Percentiles rank a stretch among this genome's conserved stretches.
These are phyloP conservation scores for Hirundo rustica DNA, from an alignment of 2,797 vertebrate genomes.

Conservation along the genomic window DNA sequence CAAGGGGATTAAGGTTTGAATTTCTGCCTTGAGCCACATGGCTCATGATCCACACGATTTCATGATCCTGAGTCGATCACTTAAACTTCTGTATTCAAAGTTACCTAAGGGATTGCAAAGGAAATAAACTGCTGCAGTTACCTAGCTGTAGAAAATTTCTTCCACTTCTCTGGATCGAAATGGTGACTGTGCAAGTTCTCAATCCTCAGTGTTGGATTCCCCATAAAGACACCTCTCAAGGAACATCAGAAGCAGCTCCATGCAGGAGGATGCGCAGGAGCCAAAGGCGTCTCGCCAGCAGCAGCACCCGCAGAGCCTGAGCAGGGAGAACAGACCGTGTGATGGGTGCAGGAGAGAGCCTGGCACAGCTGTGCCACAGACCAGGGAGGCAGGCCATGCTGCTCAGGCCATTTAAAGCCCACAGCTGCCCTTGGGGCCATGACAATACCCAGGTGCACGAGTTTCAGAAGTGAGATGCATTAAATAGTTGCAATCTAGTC, in stretches of 20 bases:
- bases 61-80: background rate
- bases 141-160: background rate
- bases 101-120: background rate
- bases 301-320: background rate
- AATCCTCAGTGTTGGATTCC: background rate
- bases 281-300: background rate
- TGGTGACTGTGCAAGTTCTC: background rate
- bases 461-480: background rate
- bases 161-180: background rate
- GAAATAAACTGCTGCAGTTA: background rate
- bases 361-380: background rate
- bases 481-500: background rate
- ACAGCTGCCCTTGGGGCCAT: background rate
- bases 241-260: background rate
- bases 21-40: background rate
- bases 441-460: background rate
- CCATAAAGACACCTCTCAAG: background rate
- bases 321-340: too few relatives aligned
- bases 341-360: background rate
- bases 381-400: fast-evolving
- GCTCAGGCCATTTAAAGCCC: background rate
- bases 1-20: background rate
- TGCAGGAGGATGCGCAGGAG: background rate
- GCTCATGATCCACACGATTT: background rate
- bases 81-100: background rate